Percentiles rank a stretch among this genome's conserved stretches.
These are phyloP conservation scores for Ivindomyrus marchei DNA, from an alignment of 2,113 vertebrate species.

Conservation along the genomic window DNA sequence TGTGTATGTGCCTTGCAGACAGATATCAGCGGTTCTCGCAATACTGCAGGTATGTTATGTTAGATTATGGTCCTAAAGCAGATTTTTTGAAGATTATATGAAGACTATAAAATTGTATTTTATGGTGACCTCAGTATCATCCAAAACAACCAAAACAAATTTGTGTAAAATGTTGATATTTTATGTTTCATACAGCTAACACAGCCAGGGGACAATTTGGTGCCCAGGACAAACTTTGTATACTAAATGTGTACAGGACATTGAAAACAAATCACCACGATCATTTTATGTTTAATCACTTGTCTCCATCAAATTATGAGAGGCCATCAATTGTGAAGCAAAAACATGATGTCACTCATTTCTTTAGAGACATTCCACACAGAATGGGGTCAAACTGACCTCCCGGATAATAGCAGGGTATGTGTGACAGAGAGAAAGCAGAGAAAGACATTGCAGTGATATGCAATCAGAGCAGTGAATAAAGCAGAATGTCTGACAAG, in stretches of 20 bases:
- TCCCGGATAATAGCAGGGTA: not conserved
- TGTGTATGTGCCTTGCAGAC: not conserved
- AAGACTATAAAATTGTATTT: not conserved
- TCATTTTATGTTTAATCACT: not conserved
- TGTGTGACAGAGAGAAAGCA: not conserved
- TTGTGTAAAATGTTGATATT: not conserved
- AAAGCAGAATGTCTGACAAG: not conserved
- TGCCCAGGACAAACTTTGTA: not conserved
- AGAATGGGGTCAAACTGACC: no score
- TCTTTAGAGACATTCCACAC: not conserved
- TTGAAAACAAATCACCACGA: not conserved
- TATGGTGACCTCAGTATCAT: not conserved
- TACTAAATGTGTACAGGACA: not conserved
- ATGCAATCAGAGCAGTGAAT: not conserved
- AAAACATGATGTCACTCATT: not conserved
- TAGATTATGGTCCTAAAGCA: not conserved
- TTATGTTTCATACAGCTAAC: not conserved
- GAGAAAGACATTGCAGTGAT: not conserved
- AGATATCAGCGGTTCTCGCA: not conserved
- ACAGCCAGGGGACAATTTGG: not conserved
- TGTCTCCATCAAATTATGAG: not conserved
- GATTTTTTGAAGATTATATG: not conserved
- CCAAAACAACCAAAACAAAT: not conserved
- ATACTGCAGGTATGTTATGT: not conserved
- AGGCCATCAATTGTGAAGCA: not conserved